phyloP scores from a whole-genome alignment of 2,113 vertebrate genomes.

The Xiphophorus couchianus region DNA sequence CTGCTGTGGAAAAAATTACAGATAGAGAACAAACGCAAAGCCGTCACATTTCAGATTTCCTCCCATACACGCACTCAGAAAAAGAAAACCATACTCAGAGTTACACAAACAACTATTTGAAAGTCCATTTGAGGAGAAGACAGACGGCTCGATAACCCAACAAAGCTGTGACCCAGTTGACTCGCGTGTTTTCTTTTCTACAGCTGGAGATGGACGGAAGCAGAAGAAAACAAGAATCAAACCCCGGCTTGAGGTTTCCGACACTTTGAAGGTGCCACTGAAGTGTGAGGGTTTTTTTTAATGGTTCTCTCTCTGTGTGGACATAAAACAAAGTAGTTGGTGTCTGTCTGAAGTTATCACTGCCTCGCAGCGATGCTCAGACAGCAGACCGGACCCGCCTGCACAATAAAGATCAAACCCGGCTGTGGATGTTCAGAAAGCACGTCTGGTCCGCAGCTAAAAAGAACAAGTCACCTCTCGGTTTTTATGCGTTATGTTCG shows the following conservation, averaged over 20 bases:
- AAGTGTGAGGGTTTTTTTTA: conserved; percentile 35
- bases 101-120: conserved; percentile 1
- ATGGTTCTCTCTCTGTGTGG: conserved; percentile 27
- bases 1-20: not conserved
- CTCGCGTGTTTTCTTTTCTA: conserved; percentile 15
- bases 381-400: conserved; percentile 5
- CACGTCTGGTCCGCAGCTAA: conserved; percentile 6
- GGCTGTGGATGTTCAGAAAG: conserved; percentile 19
- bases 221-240: conserved; percentile 14
- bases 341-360: conserved; percentile 53
- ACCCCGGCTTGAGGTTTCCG: conserved; percentile 34
- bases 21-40: not conserved
- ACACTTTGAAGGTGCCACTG: conserved; percentile 57
- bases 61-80: not conserved
- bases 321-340: conserved; percentile 63
- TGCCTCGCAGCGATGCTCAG: conserved; percentile 32
- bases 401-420: conserved; percentile 35
- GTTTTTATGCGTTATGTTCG: not conserved
- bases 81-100: conserved; percentile 1
- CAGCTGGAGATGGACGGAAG: conserved; percentile 23
- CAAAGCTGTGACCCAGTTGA: conserved; percentile 42
- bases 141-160: conserved; percentile 14
- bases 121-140: conserved; percentile 26
- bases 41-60: not conserved
- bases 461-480: conserved; percentile 3